Percentiles rank a stretch among this genome's conserved stretches.
Conservation (phyloP, 2,888 invertebrate genomes). For the Agrilus mali region DNA sequence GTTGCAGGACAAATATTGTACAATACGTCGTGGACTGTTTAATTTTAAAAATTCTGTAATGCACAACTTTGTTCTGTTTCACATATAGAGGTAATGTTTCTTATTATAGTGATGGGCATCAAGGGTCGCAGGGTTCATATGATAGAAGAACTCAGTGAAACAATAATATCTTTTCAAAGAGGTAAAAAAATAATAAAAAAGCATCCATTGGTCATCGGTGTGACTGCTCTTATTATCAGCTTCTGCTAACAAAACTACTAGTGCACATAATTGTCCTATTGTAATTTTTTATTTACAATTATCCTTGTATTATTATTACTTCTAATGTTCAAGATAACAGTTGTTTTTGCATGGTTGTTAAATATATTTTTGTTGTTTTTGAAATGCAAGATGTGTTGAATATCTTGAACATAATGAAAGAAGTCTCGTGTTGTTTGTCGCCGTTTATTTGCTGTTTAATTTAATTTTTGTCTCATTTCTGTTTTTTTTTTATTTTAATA, state of each 20-base stretch:
- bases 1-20: background rate
- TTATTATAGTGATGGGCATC: conserved; percentile 88
- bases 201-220: conserved; percentile 5
- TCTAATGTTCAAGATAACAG: no score
- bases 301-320: conserved; percentile 1
- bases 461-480: no score
- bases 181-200: conserved; percentile 49
- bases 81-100: conserved; percentile 24
- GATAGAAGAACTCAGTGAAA: conserved; percentile 97
- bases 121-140: conserved; percentile 96
- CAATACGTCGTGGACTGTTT: background rate
- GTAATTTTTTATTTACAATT: conserved; percentile 2
- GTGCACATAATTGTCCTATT: conserved; percentile 8
- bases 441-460: no score
- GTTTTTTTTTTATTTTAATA: no score
- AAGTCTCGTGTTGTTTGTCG: no score
- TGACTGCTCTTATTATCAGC: background rate
- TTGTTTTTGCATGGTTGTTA: conserved; percentile 4
- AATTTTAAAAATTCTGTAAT: conserved; percentile 5
- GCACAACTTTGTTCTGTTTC: background rate
- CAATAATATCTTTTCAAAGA: conserved; percentile 98
- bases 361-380: conserved; percentile 10
- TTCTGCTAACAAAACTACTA: conserved; percentile 1
- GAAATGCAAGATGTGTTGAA: no score
- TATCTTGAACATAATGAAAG: no score